A percentile compares a stretch with the other conserved stretches of the same genome.
These are phyloP conservation scores for Poicephalus gulielmi DNA, from an alignment of 2,113 vertebrate species.

Conservation along the genomic window DNA sequence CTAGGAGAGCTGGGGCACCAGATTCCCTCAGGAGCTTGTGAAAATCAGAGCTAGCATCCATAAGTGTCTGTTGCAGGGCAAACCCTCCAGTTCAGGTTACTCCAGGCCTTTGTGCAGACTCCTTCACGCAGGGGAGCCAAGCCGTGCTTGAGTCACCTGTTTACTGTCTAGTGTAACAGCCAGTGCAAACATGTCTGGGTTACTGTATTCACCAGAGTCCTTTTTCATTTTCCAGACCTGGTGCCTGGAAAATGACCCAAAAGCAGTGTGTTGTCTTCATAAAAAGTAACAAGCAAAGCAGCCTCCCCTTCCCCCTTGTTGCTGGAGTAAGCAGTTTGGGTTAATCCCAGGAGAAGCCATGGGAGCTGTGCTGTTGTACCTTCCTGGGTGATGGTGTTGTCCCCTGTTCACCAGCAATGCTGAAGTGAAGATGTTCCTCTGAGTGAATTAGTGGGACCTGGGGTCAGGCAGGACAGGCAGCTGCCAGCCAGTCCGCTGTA, in stretches of 20 bases:
- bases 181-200: constrained; percentile 61
- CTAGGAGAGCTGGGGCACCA: background rate
- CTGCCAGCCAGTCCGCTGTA: background rate
- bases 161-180: constrained; percentile 62
- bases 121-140: constrained; percentile 37
- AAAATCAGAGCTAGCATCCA: background rate
- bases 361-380: background rate
- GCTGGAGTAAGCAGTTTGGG: background rate
- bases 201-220: constrained; percentile 48
- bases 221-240: constrained; percentile 47
- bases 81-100: constrained; percentile 42
- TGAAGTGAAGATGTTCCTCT: background rate
- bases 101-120: constrained; percentile 54
- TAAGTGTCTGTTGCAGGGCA: background rate
- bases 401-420: background rate
- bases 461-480: background rate
- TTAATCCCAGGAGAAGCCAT: background rate
- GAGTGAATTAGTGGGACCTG: background rate
- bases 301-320: background rate
- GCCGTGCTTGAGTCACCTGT: constrained; percentile 58
- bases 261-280: constrained; percentile 40
- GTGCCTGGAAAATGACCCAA: constrained; percentile 56
- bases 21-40: background rate
- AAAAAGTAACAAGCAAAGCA: constrained; percentile 28
- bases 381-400: background rate